Conservation (phyloP, 37 sponge, comb jelly and placozoan species). For the Ianthella basta region DNA sequence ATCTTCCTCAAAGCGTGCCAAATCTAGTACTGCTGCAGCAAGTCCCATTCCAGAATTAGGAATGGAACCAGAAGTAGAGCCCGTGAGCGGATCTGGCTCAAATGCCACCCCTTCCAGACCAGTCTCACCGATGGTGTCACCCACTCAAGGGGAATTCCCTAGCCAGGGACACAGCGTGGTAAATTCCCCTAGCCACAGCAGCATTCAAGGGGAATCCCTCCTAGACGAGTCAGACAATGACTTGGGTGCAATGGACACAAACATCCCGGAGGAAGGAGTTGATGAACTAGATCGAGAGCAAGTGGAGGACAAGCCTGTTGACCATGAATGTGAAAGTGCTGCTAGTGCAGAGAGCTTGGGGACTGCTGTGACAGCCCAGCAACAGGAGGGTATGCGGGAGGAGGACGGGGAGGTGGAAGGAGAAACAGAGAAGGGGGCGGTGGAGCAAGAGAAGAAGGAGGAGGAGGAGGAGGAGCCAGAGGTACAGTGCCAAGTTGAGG, state of each 20-base stretch:
- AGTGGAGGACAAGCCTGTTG: not conserved
- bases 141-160: too few species aligned
- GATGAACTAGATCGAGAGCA: not conserved
- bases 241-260: not conserved
- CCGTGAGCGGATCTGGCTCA: not conserved
- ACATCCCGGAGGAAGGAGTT: not conserved
- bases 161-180: too few species aligned
- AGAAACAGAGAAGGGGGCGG: not conserved
- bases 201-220: too few species aligned
- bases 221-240: too few species aligned
- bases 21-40: not conserved
- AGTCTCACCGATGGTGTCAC: too few species aligned
- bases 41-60: constrained; percentile 10
- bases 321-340: not conserved
- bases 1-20: not conserved
- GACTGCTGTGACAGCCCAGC: too few species aligned
- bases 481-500: not conserved
- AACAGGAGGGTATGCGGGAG: not conserved
- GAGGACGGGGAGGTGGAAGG: not conserved
- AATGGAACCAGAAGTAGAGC: constrained; percentile 1
- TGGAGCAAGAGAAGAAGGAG: not conserved
- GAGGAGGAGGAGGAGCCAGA: not conserved
- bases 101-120: too few species aligned
- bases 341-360: not conserved
- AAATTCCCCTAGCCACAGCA: too few species aligned